These are phyloP conservation scores for Heterodera filipjevi DNA, from an alignment of 2,888 invertebrate species.

Conservation along the genomic window DNA sequence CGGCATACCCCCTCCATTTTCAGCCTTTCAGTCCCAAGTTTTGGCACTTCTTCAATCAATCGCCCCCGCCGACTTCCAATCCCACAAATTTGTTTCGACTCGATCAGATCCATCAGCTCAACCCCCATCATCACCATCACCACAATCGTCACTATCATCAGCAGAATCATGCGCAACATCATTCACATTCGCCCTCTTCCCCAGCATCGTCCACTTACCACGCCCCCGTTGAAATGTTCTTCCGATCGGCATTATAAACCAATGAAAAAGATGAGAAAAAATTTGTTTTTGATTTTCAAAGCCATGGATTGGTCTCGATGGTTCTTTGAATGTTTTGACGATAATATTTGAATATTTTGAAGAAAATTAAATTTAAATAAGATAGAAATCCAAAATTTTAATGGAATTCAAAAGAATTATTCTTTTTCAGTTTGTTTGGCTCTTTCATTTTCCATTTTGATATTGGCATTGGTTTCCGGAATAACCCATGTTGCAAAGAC, in stretches of 20 bases:
- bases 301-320: no score
- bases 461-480: constrained; percentile 51
- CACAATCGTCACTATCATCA: neutral
- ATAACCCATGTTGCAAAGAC: constrained; percentile 32
- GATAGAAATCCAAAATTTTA: neutral
- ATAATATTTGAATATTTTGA: no score
- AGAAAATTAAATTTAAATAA: no score
- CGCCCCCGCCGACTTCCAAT: neutral
- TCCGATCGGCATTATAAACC: neutral
- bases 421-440: neutral
- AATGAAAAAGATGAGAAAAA: no score
- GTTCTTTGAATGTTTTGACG: no score
- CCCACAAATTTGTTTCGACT: neutral
- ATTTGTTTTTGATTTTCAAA: no score
- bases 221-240: neutral
- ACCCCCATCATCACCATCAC: neutral
- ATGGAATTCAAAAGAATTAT: neutral
- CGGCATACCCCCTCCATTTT: neutral
- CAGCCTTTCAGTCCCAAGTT: neutral
- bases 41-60: neutral
- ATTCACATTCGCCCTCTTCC: neutral
- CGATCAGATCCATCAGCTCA: neutral
- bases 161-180: neutral
- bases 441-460: neutral
- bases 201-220: neutral